Percentiles rank a stretch among this genome's conserved stretches.
Conservation (phyloP, 2,888 invertebrate species). For the Tubulanus polymorphus region DNA sequence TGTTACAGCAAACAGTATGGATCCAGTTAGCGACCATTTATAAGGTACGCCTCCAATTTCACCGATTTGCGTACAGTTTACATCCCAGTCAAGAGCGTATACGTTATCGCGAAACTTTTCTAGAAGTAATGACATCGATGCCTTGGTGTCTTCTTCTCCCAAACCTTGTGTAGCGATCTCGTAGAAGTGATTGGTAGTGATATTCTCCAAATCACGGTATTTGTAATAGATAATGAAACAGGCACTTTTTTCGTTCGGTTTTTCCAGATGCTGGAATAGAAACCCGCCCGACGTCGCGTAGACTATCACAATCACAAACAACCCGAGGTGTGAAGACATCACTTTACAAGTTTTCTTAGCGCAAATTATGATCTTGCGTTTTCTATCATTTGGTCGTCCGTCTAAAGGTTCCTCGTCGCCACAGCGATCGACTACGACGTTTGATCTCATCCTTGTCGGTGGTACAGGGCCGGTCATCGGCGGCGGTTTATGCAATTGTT, state of each 20-base stretch:
- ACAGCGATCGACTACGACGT: no score
- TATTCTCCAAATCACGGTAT: conserved; percentile 38
- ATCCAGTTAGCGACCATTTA: conserved; percentile 49
- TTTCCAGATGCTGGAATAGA: conserved; percentile 51
- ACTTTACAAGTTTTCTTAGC: conserved; percentile 45
- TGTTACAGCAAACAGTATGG: conserved; percentile 50
- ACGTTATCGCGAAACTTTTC: conserved; percentile 44
- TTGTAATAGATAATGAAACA: conserved; percentile 42
- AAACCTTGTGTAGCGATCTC: conserved; percentile 31
- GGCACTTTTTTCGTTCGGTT: conserved; percentile 47
- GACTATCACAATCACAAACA: conserved; percentile 44
- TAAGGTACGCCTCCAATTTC: conserved; percentile 37
- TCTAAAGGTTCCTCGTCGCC: no score
- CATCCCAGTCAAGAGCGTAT: conserved; percentile 42
- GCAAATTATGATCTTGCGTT: no score
- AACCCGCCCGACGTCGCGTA: conserved; percentile 52
- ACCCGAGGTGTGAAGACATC: conserved; percentile 50
- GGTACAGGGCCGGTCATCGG: no score
- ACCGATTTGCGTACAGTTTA: conserved; percentile 41
- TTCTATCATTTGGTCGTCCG: no score
- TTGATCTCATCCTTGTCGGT: no score
- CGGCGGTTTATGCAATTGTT: no score
- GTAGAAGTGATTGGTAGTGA: conserved; percentile 34
- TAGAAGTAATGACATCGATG: conserved; percentile 33
- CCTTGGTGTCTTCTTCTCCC: conserved; percentile 19